Conservation (phyloP, 2,113 vertebrate genomes). For the Holacanthus passer region DNA sequence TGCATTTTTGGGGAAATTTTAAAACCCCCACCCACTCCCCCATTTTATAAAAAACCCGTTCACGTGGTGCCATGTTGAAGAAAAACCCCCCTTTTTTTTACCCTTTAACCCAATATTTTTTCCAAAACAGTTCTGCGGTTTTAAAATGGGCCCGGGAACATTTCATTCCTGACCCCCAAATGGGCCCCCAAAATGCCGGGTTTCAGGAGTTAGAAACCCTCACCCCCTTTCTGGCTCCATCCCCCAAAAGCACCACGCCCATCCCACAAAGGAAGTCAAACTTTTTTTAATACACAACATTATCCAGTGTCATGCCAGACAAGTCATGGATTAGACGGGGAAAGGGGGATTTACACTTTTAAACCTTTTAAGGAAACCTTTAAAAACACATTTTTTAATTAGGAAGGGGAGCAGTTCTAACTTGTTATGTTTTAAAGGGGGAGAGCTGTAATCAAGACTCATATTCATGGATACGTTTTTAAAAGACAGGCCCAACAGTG, state of each 20-base stretch:
- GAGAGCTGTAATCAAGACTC: background rate
- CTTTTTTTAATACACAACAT: background rate
- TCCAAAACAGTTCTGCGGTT: conserved; percentile 12
- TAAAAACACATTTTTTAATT: background rate
- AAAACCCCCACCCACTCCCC: conserved; percentile 5
- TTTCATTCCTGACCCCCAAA: conserved; percentile 29
- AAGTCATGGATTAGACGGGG: background rate
- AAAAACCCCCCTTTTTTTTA: conserved; percentile 20
- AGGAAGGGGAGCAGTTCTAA: background rate
- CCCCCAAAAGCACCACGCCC: conserved; percentile 58
- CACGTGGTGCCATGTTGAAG: conserved; percentile 5
- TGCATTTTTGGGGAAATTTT: background rate
- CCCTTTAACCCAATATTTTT: conserved; percentile 11
- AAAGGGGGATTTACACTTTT: background rate
- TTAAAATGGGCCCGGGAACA: conserved; percentile 28
- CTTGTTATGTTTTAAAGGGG: background rate
- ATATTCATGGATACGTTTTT: background rate
- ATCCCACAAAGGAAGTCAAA: conserved; percentile 8
- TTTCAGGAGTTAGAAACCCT: conserved; percentile 36
- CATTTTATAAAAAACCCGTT: too few relatives aligned
- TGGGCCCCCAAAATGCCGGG: conserved; percentile 19
- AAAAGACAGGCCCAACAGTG: background rate
- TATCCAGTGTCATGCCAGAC: background rate
- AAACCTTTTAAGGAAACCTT: too few relatives aligned
- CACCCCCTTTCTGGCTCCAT: conserved; percentile 46